Base-by-base conservation (phyloP, 2,113 vertebrate genomes). In the Otocyon megalotis region DNA sequence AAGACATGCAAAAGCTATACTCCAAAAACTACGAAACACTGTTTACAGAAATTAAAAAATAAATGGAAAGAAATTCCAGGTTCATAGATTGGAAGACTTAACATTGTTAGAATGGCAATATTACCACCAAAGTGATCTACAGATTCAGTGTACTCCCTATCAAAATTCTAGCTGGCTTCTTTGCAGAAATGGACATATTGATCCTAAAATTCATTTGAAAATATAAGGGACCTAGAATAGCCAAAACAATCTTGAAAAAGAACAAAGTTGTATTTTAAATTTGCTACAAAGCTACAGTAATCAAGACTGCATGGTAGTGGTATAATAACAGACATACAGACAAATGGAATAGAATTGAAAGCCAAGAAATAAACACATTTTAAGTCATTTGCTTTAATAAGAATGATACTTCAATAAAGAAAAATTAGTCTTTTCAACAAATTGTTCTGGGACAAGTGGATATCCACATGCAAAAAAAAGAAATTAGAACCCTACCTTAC, bases 181-280 rank as follows among this genome's bases (percentile, higher is more conserved):
- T 82, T 76, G 60, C 13, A 74, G n/a, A 81, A 86, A 86, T 3
- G 35, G 77, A 56, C 50, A 81, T 37, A 24, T 11, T 37, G 53
- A 95, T 30, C 26, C 43, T 79, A 91, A 85, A 69, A 88, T 87
- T 69, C 67, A 81, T 35, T 3, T 2, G 35, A 69, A 93, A 94
- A 91, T 58, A 62, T 65, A 86, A 79, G 56, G 6, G 35, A 65
- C 8, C 48, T 24, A 37, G 32, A 83, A 87, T 10, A 83, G 11
- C 10, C 48, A 72, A 77, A 69, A 82, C n/a, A 83, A 90, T 48
- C 37, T 92, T 60, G 8, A 67, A 77, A 88, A 88, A 92, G 14
- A 92, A 76, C 6, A 92, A 69, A 82, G n/a, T 26, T 86, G 50
- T 30, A 71, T 89, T 96, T 92, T 54, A 76, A 94, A 72, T 53